Conservation (phyloP, 2,113 vertebrate species). For the Paramormyrops kingsleyae region DNA sequence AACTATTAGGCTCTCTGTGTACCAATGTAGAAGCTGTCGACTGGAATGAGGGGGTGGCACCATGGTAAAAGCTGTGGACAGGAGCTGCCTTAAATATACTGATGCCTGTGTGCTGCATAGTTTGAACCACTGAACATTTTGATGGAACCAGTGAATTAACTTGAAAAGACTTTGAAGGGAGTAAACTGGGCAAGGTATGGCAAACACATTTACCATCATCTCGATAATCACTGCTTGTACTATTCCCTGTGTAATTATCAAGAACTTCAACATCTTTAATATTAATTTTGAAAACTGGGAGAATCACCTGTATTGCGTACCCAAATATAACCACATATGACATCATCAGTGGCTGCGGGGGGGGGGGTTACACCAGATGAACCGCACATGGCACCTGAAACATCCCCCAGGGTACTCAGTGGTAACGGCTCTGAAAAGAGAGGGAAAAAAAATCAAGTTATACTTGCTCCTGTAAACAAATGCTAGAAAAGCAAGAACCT, state of each 20-base stretch:
- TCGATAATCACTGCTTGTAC: not conserved
- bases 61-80: not conserved
- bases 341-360: not conserved
- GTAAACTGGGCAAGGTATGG: not conserved
- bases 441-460: not conserved
- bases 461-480: not conserved
- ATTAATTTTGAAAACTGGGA: not conserved
- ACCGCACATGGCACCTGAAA: not conserved
- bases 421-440: not conserved
- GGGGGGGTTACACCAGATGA: not conserved
- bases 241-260: not conserved
- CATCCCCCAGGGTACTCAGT: not conserved
- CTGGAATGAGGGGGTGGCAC: not conserved
- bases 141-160: not conserved
- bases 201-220: not conserved
- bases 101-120: not conserved
- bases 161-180: not conserved
- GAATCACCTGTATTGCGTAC: not conserved
- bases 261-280: not conserved
- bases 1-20: not conserved
- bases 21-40: not conserved
- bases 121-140: not conserved
- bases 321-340: not conserved
- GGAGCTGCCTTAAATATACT: not conserved
- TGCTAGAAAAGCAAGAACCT: not conserved